Conservation (phyloP, 2,797 vertebrate species). For the Semotilus atromaculatus region DNA sequence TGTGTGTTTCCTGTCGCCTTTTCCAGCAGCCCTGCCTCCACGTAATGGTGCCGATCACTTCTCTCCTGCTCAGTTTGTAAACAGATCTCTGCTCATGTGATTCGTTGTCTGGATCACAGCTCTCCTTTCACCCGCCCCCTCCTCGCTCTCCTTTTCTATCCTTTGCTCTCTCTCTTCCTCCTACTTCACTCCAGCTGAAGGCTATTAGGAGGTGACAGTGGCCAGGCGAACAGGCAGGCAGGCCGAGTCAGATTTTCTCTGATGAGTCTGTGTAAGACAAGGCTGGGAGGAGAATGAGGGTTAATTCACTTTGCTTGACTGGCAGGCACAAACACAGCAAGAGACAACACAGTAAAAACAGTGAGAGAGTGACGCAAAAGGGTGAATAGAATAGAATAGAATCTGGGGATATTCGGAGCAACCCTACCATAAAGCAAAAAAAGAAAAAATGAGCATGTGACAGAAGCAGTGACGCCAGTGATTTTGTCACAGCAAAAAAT, state of each 20-base stretch:
- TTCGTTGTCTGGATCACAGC: slow-evolving; percentile 75
- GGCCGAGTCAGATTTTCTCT: slow-evolving; percentile 4
- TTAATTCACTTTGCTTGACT: slow-evolving; percentile 48
- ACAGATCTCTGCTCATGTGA: slow-evolving; percentile 82
- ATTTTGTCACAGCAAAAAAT: background rate
- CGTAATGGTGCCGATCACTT: slow-evolving; percentile 64
- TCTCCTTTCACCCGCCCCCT: slow-evolving; percentile 69
- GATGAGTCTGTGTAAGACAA: slow-evolving; percentile 36
- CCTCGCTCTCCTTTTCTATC: slow-evolving; percentile 31
- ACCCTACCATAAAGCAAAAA: background rate
- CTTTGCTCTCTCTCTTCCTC: slow-evolving; percentile 48
- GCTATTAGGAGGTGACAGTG: slow-evolving; percentile 68
- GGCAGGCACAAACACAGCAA: slow-evolving; percentile 41
- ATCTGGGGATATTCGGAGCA: background rate
- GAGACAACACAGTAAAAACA: slow-evolving; percentile 19
- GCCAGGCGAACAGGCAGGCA: slow-evolving; percentile 61
- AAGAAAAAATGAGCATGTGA: background rate
- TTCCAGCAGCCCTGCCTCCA: slow-evolving; percentile 58
- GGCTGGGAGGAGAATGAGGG: slow-evolving; percentile 42
- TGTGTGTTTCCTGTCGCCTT: slow-evolving; percentile 54
- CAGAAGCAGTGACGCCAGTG: background rate
- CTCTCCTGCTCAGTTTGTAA: slow-evolving; percentile 78
- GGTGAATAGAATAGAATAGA: background rate
- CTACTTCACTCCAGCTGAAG: slow-evolving; percentile 72
- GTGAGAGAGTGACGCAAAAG: background rate